phyloP scores from a whole-genome alignment of 2,797 vertebrate genomes.

The Pseudopleuronectes americanus region DNA sequence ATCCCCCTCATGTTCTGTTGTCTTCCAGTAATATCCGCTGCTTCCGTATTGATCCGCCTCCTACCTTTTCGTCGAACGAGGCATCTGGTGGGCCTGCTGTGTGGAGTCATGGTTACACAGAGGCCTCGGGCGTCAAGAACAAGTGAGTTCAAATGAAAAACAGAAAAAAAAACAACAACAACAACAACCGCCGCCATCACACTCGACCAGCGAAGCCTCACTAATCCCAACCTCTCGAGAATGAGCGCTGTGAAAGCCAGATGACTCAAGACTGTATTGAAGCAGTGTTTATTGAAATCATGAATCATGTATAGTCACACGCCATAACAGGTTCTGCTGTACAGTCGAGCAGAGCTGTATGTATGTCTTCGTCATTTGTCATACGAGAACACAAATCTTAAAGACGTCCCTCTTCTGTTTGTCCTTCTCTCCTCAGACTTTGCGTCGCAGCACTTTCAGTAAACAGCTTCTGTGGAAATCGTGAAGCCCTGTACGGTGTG shows the following conservation, averaged over 20 bases:
- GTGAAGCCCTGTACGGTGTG: conserved; percentile 95
- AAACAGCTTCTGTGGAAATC: conserved; percentile 94
- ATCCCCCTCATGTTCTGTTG: conserved; percentile 42
- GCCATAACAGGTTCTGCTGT: conserved; percentile 9
- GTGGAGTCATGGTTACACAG: conserved; percentile 97
- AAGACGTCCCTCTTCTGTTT: neutral
- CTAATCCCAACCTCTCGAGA: conserved; percentile 40
- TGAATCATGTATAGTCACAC: conserved; percentile 4
- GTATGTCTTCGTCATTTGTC: neutral
- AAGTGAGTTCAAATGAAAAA: conserved; percentile 84
- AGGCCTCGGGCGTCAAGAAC: conserved; percentile 96
- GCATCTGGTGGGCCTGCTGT: conserved; percentile 92
- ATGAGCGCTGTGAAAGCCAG: conserved; percentile 15
- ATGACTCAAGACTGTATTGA: conserved; percentile 36
- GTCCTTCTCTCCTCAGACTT: conserved; percentile 77
- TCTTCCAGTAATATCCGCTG: conserved; percentile 93
- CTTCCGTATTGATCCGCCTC: conserved; percentile 95
- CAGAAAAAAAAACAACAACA: neutral
- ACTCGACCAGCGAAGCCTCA: conserved; percentile 22
- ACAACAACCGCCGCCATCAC: conserved; percentile 13
- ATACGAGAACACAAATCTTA: conserved; percentile 1
- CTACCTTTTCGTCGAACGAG: conserved; percentile 86
- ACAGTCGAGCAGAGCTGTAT: neutral
- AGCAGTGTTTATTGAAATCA: conserved; percentile 22
- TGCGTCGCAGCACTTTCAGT: conserved; percentile 95